Conservation (phyloP, 2,888 invertebrate genomes). For the Miltochrista miniata region DNA sequence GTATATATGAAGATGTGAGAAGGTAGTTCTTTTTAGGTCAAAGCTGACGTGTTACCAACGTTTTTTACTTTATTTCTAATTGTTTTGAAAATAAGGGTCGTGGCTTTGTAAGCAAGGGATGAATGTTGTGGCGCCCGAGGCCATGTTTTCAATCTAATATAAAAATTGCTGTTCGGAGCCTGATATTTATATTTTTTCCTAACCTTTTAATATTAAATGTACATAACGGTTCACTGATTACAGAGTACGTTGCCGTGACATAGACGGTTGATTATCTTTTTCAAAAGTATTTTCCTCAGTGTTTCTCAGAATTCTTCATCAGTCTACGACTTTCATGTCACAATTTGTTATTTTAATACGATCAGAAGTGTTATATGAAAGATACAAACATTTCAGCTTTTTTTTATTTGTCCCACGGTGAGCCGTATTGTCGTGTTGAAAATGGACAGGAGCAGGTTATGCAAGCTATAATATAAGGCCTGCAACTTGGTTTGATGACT, state of each 20-base stretch:
- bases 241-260: neutral
- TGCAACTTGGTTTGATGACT: too few relatives aligned
- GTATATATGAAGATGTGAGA: too few relatives aligned
- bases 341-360: too few relatives aligned
- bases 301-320: neutral
- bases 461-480: too few relatives aligned
- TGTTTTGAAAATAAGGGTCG: constrained; percentile 18
- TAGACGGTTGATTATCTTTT: neutral
- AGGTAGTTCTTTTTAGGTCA: neutral
- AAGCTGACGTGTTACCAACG: constrained; percentile 19
- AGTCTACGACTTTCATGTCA: neutral
- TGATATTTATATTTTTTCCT: neutral
- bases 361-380: too few relatives aligned
- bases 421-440: too few relatives aligned
- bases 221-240: neutral
- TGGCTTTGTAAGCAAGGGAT: constrained; percentile 5
- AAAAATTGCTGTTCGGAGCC: neutral
- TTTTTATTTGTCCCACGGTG: too few relatives aligned
- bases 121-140: constrained; percentile 4
- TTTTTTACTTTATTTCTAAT: constrained; percentile 22
- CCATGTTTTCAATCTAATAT: neutral
- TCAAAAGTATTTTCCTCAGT: neutral
- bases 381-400: too few relatives aligned
- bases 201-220: neutral
- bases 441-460: too few relatives aligned